Evolutionary conservation across 2,888 invertebrate species (phyloP), one percentile per base, ranked within the genome.

Genomic region (Lasioglossum villosulum): DNA sequence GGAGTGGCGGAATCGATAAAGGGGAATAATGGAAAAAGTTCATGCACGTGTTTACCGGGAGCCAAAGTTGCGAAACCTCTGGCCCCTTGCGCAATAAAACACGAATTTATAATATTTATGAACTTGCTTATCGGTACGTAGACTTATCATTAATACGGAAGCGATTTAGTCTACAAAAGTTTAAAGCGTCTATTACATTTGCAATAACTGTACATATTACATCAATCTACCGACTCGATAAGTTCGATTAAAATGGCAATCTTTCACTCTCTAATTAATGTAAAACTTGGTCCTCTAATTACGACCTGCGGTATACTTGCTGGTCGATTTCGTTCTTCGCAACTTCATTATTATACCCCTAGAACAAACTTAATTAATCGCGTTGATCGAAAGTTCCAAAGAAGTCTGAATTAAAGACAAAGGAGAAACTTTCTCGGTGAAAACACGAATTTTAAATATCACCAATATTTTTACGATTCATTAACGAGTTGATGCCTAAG

Each of bases 21-120:
- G 66, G 34, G 30, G 19, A 68, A 68, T 68, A 68, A 68, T 37
- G 66, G 66, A 68, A 68, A 68, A 68, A 63, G 52, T 63, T 63
- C 6, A 30, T 63, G 63, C 30, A 30, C 63, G 63, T 63, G 63
- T 63, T 63, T 63, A 30, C 63, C 5, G 16, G 16, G 30, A 63
- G 30, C 16, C 16, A 63, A 63, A 30, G 30, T 63, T 30, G 1
- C 59, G 16, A 14, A 1, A 63, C 30, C 30, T 16, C 14, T 63
- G 27, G 16, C 16, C 59, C 2, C 27, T 30, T n/a, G 30, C 59
- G 6, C 59, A 30, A 63, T 63, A 63, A 63, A 30, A 63, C 27
- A 16, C 59, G 27, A 27, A 27, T 27, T 5, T 27, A 27, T 27
- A 27, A 59, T 27, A 59, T 14, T 52, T 52, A 52, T 52, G 10